Evolutionary conservation across 2,797 vertebrate genomes (phyloP), one percentile per base, ranked within the genome.

Genomic region (Podarcis lilfordi): DNA sequence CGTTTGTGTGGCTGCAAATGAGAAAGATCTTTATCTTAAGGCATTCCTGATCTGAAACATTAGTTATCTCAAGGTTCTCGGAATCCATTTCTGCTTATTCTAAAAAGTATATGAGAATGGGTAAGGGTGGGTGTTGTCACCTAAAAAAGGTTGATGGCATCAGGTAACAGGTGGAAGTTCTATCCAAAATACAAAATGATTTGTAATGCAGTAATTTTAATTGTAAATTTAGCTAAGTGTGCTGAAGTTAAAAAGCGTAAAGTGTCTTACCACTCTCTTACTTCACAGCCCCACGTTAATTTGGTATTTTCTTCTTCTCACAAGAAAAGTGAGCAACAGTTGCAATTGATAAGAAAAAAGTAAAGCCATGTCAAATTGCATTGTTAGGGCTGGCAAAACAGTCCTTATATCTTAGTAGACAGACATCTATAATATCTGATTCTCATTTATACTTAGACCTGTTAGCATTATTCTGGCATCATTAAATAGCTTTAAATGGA

Each of bases 21-120:
- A 90, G 23, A 2, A 8, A 74, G 15, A 88, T 1, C 17, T 92
- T 91, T 85, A 68, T 89, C 78, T 87, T 82, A 94, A 68, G 10
- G 59, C 27, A 43, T 85, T 75, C 32, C 8, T 85, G 50, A 81
- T 83, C 37, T 78, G 43, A 87, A 91, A 87, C 3, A 81, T 86
- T n/a, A 25, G n/a, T 84, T 76, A 76, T 3, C 35, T 85, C 72
- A 23, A 27, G 72, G 1, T 77, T 27, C 45, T 9, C 2, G 21
- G 5, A 5, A 21, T 74, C 0, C 1, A 43, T 83, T 23, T 74
- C 25, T 45, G 1, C 27, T 80, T 55, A 59, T 75, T 72, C 8
- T n/a, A 4, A 1, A 0, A 68, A 77, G 66, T 68, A 7, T 61
- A 71, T 86, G 32, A 55, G 50, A 77, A 86, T 84, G 37, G 82